Conservation (phyloP, 2,888 invertebrate species). For the Cerceris rybyensis region DNA sequence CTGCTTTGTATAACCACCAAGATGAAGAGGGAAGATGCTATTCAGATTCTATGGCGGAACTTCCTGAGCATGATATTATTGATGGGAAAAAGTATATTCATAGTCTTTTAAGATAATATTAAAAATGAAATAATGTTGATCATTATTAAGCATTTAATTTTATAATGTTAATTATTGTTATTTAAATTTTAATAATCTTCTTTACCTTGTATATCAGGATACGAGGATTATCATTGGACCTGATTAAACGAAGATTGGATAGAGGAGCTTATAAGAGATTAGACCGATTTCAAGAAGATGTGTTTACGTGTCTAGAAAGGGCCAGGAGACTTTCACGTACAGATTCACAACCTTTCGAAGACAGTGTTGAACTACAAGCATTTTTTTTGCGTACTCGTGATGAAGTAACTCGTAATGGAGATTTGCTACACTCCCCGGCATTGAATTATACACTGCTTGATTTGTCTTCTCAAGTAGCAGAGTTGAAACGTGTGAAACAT, state of each 20-base stretch:
- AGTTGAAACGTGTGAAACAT: constrained; percentile 89
- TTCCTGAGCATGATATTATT: constrained; percentile 91
- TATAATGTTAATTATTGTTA: constrained; percentile 13
- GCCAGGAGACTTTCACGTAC: constrained; percentile 94
- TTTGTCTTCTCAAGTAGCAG: constrained; percentile 89
- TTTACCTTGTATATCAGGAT: constrained; percentile 82
- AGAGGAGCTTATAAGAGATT: constrained; percentile 95
- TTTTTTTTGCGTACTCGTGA: constrained; percentile 92
- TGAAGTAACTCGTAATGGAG: constrained; percentile 89
- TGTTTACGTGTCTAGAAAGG: constrained; percentile 95
- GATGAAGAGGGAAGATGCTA: constrained; percentile 98
- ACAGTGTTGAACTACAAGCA: constrained; percentile 95
- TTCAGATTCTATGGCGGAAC: constrained; percentile 96
- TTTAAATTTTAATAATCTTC: background rate
- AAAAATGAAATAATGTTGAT: too few relatives aligned
- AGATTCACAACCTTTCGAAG: constrained; percentile 98
- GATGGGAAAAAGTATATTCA: constrained; percentile 86
- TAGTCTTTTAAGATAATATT: background rate
- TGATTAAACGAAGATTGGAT: constrained; percentile 96
- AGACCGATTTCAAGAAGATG: constrained; percentile 97
- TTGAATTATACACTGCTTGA: constrained; percentile 90
- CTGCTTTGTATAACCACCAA: constrained; percentile 96
- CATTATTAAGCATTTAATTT: constrained; percentile 1
- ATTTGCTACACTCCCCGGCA: constrained; percentile 93
- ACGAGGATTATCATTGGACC: constrained; percentile 93